These are phyloP conservation scores for Ictidomys tridecemlineatus DNA, from an alignment of 2,113 vertebrate species.

Conservation along the genomic window DNA sequence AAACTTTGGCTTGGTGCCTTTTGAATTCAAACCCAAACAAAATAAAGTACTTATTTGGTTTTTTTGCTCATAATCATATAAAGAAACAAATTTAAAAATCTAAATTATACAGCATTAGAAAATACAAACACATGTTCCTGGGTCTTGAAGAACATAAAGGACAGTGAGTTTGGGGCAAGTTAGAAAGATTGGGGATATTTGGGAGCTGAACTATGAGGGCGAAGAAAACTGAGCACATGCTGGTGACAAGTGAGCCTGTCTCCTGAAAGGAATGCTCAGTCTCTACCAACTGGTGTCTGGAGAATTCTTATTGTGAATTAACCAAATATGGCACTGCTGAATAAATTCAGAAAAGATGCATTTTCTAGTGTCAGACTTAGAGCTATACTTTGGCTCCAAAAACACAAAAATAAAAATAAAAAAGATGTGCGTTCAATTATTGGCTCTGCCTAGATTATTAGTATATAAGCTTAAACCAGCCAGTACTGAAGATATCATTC, in stretches of 20 bases:
- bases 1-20: slow-evolving; percentile 51
- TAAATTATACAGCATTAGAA: background rate
- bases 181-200: background rate
- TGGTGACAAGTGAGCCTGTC: background rate
- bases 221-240: background rate
- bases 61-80: background rate
- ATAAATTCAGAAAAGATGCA: background rate
- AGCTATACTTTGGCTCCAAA: background rate
- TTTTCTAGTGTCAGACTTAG: background rate
- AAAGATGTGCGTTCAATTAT: background rate
- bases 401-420: background rate
- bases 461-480: background rate
- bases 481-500: too few relatives aligned
- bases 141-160: background rate
- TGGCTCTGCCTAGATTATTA: background rate
- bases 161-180: background rate
- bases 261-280: background rate
- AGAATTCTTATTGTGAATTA: slow-evolving; percentile 3
- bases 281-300: background rate
- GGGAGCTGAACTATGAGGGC: background rate
- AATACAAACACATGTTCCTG: background rate
- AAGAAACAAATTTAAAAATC: background rate
- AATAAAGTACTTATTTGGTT: background rate
- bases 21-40: slow-evolving; percentile 20
- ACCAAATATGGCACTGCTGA: background rate